These are phyloP conservation scores for Apoderus coryli DNA, from an alignment of 2,888 invertebrate genomes.

Conservation along the genomic window DNA sequence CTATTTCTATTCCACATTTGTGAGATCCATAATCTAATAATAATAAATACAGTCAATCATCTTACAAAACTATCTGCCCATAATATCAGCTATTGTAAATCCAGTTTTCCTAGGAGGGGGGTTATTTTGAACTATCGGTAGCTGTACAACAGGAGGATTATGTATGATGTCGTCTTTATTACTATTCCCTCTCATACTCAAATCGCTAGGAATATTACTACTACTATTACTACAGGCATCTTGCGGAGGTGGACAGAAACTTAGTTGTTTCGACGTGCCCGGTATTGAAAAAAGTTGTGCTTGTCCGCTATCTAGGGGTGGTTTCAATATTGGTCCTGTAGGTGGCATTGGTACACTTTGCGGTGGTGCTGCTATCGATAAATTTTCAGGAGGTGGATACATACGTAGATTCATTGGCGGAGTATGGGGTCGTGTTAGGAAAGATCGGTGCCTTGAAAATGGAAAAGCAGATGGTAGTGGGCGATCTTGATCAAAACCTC, in stretches of 20 bases:
- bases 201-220: constrained; percentile 29
- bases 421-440: constrained; percentile 27
- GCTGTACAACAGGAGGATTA: constrained; percentile 31
- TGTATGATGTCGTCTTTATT: constrained; percentile 9
- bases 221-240: no score
- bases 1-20: no score
- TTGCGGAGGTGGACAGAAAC: no score
- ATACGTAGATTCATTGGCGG: constrained; percentile 27
- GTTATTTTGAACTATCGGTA: constrained; percentile 41
- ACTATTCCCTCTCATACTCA: constrained; percentile 31
- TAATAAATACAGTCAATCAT: no score
- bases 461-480: constrained; percentile 15
- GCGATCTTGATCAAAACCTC: constrained; percentile 39
- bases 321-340: constrained; percentile 26
- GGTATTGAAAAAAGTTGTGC: constrained; percentile 14
- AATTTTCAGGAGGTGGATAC: constrained; percentile 15
- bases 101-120: constrained; percentile 55
- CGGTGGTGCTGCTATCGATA: constrained; percentile 18
- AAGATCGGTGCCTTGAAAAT: constrained; percentile 17
- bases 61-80: no score
- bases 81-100: constrained; percentile 82
- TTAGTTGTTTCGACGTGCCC: constrained; percentile 15
- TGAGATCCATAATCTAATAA: no score
- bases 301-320: constrained; percentile 24
- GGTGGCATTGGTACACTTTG: constrained; percentile 23